phyloP scores from a whole-genome alignment of 2,888 invertebrate species.

The Taphrorychus bicolor region DNA sequence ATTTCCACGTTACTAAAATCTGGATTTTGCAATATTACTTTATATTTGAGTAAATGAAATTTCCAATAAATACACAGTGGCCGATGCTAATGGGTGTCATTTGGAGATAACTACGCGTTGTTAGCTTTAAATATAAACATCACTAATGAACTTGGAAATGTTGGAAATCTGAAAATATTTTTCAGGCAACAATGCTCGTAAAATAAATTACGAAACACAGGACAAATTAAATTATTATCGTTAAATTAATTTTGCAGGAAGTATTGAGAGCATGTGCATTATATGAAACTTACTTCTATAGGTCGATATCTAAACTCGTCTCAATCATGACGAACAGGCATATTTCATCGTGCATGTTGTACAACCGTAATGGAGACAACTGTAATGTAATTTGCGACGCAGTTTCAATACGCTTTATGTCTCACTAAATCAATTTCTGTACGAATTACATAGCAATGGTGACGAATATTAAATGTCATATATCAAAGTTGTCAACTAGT shows the following conservation, averaged over 20 bases:
- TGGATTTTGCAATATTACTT: not conserved
- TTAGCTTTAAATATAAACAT: not conserved
- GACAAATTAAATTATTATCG: not conserved
- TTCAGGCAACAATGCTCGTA: not conserved
- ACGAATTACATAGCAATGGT: conserved; percentile 4
- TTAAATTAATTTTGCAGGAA: not conserved
- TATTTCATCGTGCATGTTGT: not conserved
- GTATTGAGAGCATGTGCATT: no score
- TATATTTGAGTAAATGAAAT: not conserved
- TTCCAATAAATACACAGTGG: not conserved
- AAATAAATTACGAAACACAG: not conserved
- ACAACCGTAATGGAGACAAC: conserved; percentile 4
- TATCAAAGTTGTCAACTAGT: no score
- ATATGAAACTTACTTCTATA: not conserved
- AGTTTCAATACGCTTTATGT: conserved; percentile 11
- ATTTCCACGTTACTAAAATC: not conserved
- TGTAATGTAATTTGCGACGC: conserved; percentile 7
- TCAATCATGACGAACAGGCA: not conserved
- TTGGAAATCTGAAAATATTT: not conserved
- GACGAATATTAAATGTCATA: conserved; percentile 5
- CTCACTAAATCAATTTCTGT: conserved; percentile 9
- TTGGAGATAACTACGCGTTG: not conserved
- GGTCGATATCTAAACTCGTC: not conserved
- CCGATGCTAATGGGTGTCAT: not conserved
- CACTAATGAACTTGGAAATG: not conserved